Percentiles rank a stretch among this genome's conserved stretches.
phyloP scores from a whole-genome alignment of 1,140 invertebrate species.

The Mya arenaria region DNA sequence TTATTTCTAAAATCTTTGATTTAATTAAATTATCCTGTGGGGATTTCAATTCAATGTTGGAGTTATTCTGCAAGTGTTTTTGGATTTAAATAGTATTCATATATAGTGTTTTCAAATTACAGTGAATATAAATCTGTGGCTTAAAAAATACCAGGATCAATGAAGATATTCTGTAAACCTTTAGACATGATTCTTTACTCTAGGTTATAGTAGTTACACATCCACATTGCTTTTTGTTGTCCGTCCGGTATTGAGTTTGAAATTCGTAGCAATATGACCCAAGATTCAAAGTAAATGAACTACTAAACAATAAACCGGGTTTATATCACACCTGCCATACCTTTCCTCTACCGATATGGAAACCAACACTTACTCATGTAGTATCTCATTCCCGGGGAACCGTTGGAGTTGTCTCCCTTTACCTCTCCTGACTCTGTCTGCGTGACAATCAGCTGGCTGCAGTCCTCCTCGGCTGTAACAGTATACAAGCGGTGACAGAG shows the following conservation, averaged over 20 bases:
- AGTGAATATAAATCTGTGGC: too few species aligned
- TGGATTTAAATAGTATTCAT: too few species aligned
- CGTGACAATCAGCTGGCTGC: not conserved
- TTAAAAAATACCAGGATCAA: too few species aligned
- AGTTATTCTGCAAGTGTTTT: too few species aligned
- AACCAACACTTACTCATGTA: constrained; percentile 34
- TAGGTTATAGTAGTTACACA: not conserved
- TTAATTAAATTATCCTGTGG: too few species aligned
- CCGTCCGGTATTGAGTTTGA: not conserved
- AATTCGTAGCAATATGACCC: not conserved
- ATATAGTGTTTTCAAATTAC: too few species aligned
- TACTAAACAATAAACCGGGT: not conserved
- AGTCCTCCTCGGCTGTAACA: constrained; percentile 50
- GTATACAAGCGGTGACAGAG: not conserved
- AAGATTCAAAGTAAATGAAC: not conserved
- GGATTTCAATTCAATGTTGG: too few species aligned
- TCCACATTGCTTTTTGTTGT: not conserved
- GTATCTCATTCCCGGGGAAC: constrained; percentile 7
- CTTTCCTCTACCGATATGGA: not conserved
- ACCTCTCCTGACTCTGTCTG: not conserved
- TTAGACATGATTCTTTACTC: too few species aligned
- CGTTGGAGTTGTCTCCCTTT: not conserved
- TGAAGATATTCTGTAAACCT: too few species aligned
- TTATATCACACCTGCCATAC: not conserved
- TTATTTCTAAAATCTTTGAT: too few species aligned